Base-by-base conservation (phyloP, 2,888 invertebrate genomes). In the Norana najaformis region DNA sequence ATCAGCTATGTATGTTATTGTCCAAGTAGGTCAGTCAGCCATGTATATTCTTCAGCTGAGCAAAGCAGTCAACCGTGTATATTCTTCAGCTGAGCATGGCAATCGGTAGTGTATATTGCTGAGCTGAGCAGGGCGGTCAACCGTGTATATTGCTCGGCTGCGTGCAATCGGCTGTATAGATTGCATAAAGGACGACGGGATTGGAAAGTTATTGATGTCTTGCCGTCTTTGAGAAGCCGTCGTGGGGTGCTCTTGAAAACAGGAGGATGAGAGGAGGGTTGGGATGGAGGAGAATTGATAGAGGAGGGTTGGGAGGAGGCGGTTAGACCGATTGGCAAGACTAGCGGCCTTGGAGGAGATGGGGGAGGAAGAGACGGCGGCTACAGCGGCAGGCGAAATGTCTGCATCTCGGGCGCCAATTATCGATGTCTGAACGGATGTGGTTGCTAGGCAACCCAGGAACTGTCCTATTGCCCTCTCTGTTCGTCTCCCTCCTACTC, bases 341-440 rank as follows among this genome's bases (percentile, higher is more conserved):
- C 30, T n/a, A 16, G 30, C n/a, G 69, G 69, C 69, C 69, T 69
- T 69, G 69, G 16, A 69, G 69, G 69, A 69, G 69, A n/a, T n/a
- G 69, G 69, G n/a, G 23, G 23, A 23, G 47, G 23, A 3, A 23
- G 23, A 5, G 47, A 8, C 1, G 69, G n/a, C 14, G 69, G n/a
- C 1, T 69, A n/a, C 69, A 0, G 69, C 30, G 6, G 69, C 69
- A 69, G 69, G 8, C 30, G 69, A 5, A 18, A 0, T 47, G 47
- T 47, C 47, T n/a, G 69, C 69, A 8, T n/a, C 13, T 69, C 69
- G 30, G 69, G 69, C 69, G 69, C 69, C 69, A 69, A 69, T 11
- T 69, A 69, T 69, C n/a, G 69, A 69, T 69, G 69, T n/a, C 69
- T 69, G 69, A 69, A n/a, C n/a, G 69, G 69, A 69, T 30, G 69